Base-by-base conservation (phyloP, 1,140 invertebrate genomes). In the Pogonognathellus flavescens region DNA sequence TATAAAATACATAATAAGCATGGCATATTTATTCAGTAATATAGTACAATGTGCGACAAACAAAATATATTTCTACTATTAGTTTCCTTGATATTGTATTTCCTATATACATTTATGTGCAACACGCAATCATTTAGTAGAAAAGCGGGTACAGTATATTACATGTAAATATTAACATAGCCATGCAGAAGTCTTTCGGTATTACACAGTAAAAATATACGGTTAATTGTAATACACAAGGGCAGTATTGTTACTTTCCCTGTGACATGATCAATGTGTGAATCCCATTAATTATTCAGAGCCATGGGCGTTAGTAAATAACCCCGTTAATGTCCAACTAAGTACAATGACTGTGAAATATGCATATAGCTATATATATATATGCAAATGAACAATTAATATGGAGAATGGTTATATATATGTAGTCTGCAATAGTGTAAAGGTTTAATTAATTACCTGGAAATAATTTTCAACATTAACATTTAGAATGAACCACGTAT, bases 221-320 rank as follows among this genome's bases (percentile, higher is more conserved):
- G 14, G 16, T 22, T 7, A 70, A 22, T 10, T 70, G 18, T 18
- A 10, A 60, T 18, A 18, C 59, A 20, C 8, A 7, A 16, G 25
- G 14, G 22, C 66, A 70, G 10, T 7, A 70, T 25, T 0, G 10
- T 31, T 70, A 13, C 8, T 31, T n/a, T n/a, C n/a, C n/a, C 1
- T 41, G 31, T 41, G 31, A 41, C 31, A 41, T 41, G 31, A 41
- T 41, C 31, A 41, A 41, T 70, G 66, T 41, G 25, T 41, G 66
- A 70, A 70, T 41, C 10, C 25, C 22, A 70, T 70, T 70, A 70
- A 70, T 70, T 70, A 70, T 70, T 70, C 0, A 70, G 9, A 70
- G 3, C 25, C 25, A 41, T 25, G 66, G 66, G 66, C 66, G 66
- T 70, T 70, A 3, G 16, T 70, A 70, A n/a, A 70, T 70, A 22